phyloP scores from a whole-genome alignment of 2,113 vertebrate genomes.

The Apodemus sylvaticus region DNA sequence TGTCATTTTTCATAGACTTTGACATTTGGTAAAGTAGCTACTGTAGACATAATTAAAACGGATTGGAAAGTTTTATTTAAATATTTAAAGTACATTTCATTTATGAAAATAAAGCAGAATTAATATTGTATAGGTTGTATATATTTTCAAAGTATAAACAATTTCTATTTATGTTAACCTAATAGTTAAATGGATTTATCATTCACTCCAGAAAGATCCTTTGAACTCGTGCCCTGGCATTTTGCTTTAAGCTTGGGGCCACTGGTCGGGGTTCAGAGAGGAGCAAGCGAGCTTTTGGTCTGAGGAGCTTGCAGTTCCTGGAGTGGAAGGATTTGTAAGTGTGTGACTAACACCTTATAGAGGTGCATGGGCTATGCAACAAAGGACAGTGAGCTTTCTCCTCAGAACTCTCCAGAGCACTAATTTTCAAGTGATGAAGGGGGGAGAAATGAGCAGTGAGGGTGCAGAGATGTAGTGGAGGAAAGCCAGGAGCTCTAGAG shows the following conservation, averaged over 20 bases:
- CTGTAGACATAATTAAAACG: background rate
- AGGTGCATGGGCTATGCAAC: background rate
- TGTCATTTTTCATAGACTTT: background rate
- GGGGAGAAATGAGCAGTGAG: background rate
- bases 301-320: background rate
- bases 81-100: conserved; percentile 41
- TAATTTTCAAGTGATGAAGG: background rate
- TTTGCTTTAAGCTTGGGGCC: background rate
- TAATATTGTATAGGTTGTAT: background rate
- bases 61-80: background rate
- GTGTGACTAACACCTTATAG: background rate
- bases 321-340: background rate
- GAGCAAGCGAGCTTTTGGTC: background rate
- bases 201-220: background rate
- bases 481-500: background rate
- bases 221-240: background rate
- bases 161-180: background rate
- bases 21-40: background rate
- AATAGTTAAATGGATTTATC: background rate
- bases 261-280: background rate
- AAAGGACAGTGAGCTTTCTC: background rate
- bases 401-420: background rate
- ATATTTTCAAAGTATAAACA: conserved; percentile 2
- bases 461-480: too few relatives aligned
- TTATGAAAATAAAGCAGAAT: background rate